Evolutionary conservation across 2,113 vertebrate genomes (phyloP).

Genomic region (Chloebia gouldiae): DNA sequence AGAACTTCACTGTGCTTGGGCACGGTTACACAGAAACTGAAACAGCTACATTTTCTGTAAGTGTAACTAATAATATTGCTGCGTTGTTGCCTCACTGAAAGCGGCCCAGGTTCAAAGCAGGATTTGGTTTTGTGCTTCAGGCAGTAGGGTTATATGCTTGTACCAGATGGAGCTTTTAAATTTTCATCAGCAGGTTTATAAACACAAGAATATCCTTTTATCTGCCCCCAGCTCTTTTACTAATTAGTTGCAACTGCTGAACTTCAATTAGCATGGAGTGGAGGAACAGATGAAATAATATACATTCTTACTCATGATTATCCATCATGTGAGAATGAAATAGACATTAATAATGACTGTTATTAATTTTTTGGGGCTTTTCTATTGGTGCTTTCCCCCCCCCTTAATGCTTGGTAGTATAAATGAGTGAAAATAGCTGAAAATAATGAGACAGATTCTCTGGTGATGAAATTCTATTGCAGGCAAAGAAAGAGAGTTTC

Average conservation of each 20-base stretch:
- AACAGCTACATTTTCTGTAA: not conserved
- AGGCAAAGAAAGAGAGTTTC: not conserved
- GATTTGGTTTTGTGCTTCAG: not conserved
- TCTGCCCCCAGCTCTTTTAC: not conserved
- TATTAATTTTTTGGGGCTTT: not conserved
- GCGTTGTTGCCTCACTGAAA: not conserved
- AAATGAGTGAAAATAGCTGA: not conserved
- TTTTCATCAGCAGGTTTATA: conserved; percentile 43
- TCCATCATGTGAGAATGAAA: conserved; percentile 15
- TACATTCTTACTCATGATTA: not conserved
- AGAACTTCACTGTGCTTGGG: not conserved
- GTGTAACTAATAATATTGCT: not conserved
- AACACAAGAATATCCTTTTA: conserved; percentile 2
- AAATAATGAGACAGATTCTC: not conserved
- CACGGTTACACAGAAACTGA: not conserved
- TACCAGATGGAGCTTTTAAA: conserved; percentile 51
- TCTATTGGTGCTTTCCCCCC: not conserved
- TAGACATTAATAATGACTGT: not conserved
- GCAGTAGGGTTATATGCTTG: not conserved
- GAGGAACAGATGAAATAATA: not conserved
- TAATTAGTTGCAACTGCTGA: conserved; percentile 10
- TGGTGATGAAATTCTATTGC: not conserved
- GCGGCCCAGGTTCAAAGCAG: not conserved
- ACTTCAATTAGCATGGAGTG: conserved; percentile 15
- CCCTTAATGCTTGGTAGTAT: not conserved